Evolutionary conservation across 2,113 vertebrate genomes (phyloP), one percentile per base, ranked within the genome.

Genomic region (Rallus limicola): DNA sequence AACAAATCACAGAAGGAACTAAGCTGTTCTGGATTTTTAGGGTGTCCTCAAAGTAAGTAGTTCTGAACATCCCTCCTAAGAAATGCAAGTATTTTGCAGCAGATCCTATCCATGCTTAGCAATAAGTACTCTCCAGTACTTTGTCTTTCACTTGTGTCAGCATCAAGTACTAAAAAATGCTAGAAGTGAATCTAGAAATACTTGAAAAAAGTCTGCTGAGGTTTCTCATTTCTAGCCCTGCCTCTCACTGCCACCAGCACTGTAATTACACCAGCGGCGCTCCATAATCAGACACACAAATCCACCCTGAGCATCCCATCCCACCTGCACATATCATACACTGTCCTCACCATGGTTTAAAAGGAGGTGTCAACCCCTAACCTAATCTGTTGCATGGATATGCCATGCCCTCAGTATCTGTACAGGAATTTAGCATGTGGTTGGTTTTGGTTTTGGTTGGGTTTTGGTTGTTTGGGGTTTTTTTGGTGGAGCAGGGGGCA

Each of bases 361-460:
- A 52, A 62, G 44, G 16, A 72, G 56, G 15, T 7, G n/a, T 21
- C 53, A 86, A 82, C 71, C 53, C 12, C 34, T 48, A 40, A 75
- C 23, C 26, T 81, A 10, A 90, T 11, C 75, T 84, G 15, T 33
- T 48, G 33, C 42, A 48, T 0, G 1, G 24, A 36, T 52, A 77
- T 50, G 36, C 8, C 50, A 36, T 0, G 0, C 29, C 31, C 16
- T 71, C 16, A 19, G 8, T 53, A 48, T 65, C 40, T 53, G 9
- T 16, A 60, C 56, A 16, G 48, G 17, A 82, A 34, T 71, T 46
- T 10, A 82, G 40, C 52, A 62, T 33, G 16, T 69, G 44, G 34
- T 68, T 34, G 8, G 11, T 18, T 17, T 48, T 33, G 18, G 11
- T 77, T 53, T 28, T 8, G 14, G 53, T 9, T 26, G 24, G 13